phyloP scores from a whole-genome alignment of 2,888 invertebrate species.

The Smittia sp. region DNA sequence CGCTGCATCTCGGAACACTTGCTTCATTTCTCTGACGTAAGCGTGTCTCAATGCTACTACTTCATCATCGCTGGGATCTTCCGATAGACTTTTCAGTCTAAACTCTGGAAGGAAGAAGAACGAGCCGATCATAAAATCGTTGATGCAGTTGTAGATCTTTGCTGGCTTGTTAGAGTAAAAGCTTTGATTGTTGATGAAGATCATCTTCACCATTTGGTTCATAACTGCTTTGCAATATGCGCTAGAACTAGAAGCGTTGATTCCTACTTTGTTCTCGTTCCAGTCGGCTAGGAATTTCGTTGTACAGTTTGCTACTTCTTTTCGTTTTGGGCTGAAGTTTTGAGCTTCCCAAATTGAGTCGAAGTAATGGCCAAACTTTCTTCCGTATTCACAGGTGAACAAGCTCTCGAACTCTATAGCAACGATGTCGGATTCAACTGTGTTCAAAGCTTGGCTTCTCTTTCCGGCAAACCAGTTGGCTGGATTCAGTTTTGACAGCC shows the following conservation, averaged over 20 bases:
- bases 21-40: background rate
- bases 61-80: too few relatives aligned
- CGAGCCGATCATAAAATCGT: too few relatives aligned
- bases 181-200: background rate
- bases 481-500: background rate
- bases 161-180: too few relatives aligned
- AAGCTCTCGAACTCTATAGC: background rate
- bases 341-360: background rate
- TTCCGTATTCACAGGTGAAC: background rate
- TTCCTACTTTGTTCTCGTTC: background rate
- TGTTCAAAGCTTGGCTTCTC: background rate
- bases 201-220: background rate
- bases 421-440: background rate
- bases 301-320: background rate
- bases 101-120: too few relatives aligned
- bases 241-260: background rate
- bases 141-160: background rate
- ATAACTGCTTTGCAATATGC: background rate
- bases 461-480: background rate
- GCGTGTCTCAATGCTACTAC: too few relatives aligned
- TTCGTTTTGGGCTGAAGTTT: background rate
- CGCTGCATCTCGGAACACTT: background rate
- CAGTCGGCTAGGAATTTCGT: background rate
- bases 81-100: too few relatives aligned
- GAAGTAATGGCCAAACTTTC: background rate